A percentile compares a stretch with the other conserved stretches of the same genome.
Conservation (phyloP, 2,888 invertebrate genomes). For the Apodemia duryi region DNA sequence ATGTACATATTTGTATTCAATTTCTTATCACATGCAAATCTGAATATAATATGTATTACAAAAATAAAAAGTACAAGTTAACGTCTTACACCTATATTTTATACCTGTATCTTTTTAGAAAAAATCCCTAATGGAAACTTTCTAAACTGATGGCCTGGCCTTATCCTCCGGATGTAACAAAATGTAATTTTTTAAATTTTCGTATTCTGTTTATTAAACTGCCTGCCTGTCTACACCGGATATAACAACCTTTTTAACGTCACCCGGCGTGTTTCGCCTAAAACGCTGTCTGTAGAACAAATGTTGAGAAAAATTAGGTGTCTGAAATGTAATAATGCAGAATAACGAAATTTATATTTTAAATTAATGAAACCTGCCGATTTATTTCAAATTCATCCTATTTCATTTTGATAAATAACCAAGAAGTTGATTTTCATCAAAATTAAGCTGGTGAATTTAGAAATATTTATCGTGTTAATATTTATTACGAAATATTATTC, state of each 20-base stretch:
- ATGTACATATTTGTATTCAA: neutral
- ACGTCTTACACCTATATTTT: neutral
- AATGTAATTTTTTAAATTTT: too few relatives aligned
- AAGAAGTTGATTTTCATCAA: neutral
- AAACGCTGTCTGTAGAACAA: conserved; percentile 7
- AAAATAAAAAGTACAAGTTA: neutral
- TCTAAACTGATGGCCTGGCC: too few relatives aligned
- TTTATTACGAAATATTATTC: neutral
- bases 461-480: neutral
- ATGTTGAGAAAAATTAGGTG: conserved; percentile 4
- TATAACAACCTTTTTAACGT: neutral
- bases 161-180: too few relatives aligned
- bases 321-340: neutral
- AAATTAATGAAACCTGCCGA: neutral
- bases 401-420: conserved; percentile 8
- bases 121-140: conserved; percentile 4
- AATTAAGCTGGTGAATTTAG: neutral
- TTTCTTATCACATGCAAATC: neutral
- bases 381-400: conserved; percentile 1
- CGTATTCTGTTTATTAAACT: too few relatives aligned
- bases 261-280: neutral
- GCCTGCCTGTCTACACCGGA: neutral
- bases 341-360: neutral
- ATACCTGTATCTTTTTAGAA: conserved; percentile 3
- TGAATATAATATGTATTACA: neutral